Base-by-base conservation (phyloP, 2,113 vertebrate genomes). In the Bos javanicus region DNA sequence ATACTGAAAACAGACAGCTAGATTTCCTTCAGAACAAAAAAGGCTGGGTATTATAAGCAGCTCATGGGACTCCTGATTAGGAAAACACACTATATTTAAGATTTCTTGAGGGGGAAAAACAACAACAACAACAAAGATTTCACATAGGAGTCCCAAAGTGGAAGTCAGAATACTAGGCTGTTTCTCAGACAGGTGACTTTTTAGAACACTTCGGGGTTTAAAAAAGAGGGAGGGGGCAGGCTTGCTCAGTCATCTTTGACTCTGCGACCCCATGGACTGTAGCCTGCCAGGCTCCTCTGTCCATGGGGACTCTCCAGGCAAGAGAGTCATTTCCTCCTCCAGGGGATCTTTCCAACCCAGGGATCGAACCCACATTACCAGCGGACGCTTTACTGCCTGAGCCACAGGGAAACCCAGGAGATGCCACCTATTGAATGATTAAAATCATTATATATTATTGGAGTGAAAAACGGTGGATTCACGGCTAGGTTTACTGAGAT, bases 1-100 rank as follows among this genome's bases (percentile, higher is more conserved):
- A 87, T 59, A 90, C 10, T 88, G 10, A 90, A 87, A 90, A 92
- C 10, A 87, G 43, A 88, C 8, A 8, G n/a, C 36, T 81, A 54
- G n/a, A 94, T n/a, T 85, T 94, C 67, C n/a, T 97, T 91, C 52
- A 96, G 36, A 93, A 89, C 13, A 56, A 64, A 83, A 83, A 88
- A 36, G 46, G 4, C 9, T 25, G 43, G 15, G 11, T 89, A 86
- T 48, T 48, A 59, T 43, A 85, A 96, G 52, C 21, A 87, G 36
- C 5, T 76, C 48, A 50, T 21, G 19, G 7, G 39, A 86, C 46
- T 74, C 36, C 10, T 94, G 60, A 86, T 64, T 94, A 85, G 25
- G 16, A 96, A 96, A 93, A 89, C n/a, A 87, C 1, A 80, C 21
- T 17, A 50, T 71, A 84, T 30, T 64, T 43, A 93, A 83, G 23